phyloP scores from a whole-genome alignment of 1,140 invertebrate species.

The Pinna nobilis region DNA sequence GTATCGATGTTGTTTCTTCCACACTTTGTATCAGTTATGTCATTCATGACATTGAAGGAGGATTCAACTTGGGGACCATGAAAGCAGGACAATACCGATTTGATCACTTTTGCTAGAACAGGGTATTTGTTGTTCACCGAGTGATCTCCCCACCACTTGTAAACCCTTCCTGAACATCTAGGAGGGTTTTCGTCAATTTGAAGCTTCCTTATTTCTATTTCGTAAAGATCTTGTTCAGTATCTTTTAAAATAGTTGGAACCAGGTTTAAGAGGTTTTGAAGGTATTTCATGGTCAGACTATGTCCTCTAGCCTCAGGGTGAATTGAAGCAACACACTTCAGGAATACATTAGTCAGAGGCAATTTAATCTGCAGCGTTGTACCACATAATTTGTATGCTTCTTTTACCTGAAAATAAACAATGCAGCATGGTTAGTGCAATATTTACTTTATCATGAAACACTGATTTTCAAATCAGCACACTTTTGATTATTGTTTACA shows the following conservation, averaged over 20 bases:
- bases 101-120: constrained; percentile 7
- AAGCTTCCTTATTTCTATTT: background rate
- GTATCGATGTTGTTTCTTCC: constrained; percentile 22
- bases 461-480: too few relatives aligned
- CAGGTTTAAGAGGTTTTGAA: background rate
- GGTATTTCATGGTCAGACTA: background rate
- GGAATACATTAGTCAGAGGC: constrained; percentile 17
- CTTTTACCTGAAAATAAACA: constrained; percentile 55
- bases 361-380: constrained; percentile 20
- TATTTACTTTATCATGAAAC: too few relatives aligned
- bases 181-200: background rate
- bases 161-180: background rate
- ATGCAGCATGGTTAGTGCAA: too few relatives aligned
- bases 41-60: constrained; percentile 26
- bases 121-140: constrained; percentile 1
- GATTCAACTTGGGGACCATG: constrained; percentile 38
- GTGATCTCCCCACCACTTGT: constrained; percentile 16
- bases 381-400: constrained; percentile 33
- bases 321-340: constrained; percentile 10
- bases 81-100: constrained; percentile 24
- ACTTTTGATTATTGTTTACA: too few relatives aligned
- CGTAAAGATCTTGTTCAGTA: background rate
- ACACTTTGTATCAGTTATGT: constrained; percentile 28
- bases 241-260: constrained; percentile 7
- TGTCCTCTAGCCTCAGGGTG: constrained; percentile 13